Evolutionary conservation across 2,113 vertebrate species (phyloP).

Genomic region (Austrofundulus limnaeus): DNA sequence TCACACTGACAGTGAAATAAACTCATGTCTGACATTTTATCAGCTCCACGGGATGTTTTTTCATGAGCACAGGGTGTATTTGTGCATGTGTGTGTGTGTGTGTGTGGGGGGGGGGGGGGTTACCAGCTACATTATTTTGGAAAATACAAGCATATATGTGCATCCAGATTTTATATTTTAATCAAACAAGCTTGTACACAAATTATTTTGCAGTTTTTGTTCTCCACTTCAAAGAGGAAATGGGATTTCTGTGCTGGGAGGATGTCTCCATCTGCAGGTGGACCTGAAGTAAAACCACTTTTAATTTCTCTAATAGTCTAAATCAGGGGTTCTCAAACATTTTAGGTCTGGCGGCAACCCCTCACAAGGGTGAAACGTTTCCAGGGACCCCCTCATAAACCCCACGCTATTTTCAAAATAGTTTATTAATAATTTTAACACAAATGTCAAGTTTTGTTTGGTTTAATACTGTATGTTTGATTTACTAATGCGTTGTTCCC

Average conservation of each 20-base stretch:
- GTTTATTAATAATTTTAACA: too few relatives aligned
- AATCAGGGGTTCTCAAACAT: too few relatives aligned
- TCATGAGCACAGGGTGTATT: background rate
- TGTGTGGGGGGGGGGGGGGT: constrained; percentile 2
- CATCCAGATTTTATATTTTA: background rate
- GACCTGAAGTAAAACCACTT: background rate
- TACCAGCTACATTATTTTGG: background rate
- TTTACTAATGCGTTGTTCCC: too few relatives aligned
- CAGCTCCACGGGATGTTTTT: constrained; percentile 12
- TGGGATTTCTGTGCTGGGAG: background rate
- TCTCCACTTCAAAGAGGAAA: background rate
- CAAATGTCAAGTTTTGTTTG: too few relatives aligned
- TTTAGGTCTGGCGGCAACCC: too few relatives aligned
- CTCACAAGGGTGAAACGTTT: too few relatives aligned
- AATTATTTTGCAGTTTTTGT: background rate
- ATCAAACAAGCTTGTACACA: background rate
- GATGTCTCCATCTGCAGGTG: constrained; percentile 43
- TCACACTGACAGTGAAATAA: constrained; percentile 40
- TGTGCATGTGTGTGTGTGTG: too few relatives aligned
- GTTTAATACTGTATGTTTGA: too few relatives aligned
- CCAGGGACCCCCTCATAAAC: too few relatives aligned
- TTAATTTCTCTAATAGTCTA: too few relatives aligned
- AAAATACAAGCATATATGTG: background rate
- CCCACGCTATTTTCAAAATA: too few relatives aligned
- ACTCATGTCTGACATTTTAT: constrained; percentile 35